Evolutionary conservation across 2,113 vertebrate genomes (phyloP), one percentile per base, ranked within the genome.

Genomic region (Nicator chloris): DNA sequence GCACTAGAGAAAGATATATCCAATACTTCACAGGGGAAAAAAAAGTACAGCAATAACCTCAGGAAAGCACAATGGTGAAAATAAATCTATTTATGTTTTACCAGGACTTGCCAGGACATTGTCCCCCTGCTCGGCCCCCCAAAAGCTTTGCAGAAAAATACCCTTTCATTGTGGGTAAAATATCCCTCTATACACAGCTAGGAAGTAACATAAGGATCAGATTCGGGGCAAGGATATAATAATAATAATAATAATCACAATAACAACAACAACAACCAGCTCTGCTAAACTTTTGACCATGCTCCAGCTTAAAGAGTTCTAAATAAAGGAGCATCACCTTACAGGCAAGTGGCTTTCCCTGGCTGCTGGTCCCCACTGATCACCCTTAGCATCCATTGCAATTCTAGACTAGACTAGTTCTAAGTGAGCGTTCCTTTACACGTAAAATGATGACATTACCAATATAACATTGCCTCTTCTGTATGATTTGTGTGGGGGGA

Each of bases 71-170:
- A 73, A 7, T 16, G 6, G 22, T 71, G 50, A 77, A 82, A 78
- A 86, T 82, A 57, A 91, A 91, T 80, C 82, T 51, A 77, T 28
- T 40, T 63, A 17, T 35, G 26, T 78, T 84, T 91, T 84, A 42
- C 28, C 44, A 42, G 64, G 30, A n/a, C n/a, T 84, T 86, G 16
- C 14, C 69, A 93, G 82, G 31, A 86, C 2, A 1, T 70, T 84
- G 4, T 24, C 9, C 16, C 21, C 19, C 88, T 90, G 47, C 57
- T 39, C 81, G 10, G 14, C 86, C 27, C 21, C 68, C 13, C 51
- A 81, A 92, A 75, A 57, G 5, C 13, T 70, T 63, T 85, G 40
- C 28, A 73, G 61, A 56, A 22, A 44, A 86, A 90, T 61, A n/a
- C 45, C 39, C 18, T 73, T 65, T 88, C 27, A 56, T 8, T 75